Percentiles rank a stretch among this genome's conserved stretches.
Evolutionary conservation across 2,113 vertebrate species (phyloP).

Genomic region (Gambusia holbrooki): DNA sequence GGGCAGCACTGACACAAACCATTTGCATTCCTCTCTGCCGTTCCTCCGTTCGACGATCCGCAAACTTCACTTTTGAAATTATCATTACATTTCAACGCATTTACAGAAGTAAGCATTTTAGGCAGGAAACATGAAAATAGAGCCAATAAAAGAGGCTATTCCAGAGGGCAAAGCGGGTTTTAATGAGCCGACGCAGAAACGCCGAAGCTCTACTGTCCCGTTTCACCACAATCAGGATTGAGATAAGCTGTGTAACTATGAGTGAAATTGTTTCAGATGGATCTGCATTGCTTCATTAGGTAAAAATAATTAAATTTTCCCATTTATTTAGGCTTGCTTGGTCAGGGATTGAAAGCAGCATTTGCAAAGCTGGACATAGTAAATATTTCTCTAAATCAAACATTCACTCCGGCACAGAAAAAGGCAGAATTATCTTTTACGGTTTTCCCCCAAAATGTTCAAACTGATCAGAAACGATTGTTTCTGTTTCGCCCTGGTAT

Average conservation of each 20-base stretch:
- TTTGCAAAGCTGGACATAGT: not conserved
- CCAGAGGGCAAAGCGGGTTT: not conserved
- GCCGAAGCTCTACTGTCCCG: not conserved
- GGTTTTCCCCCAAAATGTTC: no score
- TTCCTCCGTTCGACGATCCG: constrained; percentile 1
- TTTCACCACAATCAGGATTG: not conserved
- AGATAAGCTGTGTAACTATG: not conserved
- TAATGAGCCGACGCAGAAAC: not conserved
- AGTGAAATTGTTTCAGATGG: constrained; percentile 1
- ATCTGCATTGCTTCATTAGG: not conserved
- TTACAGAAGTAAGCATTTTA: not conserved
- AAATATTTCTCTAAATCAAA: not conserved
- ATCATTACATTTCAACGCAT: not conserved
- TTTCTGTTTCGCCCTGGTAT: not conserved
- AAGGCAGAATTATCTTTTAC: not conserved
- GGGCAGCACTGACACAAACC: constrained; percentile 77
- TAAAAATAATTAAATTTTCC: not conserved
- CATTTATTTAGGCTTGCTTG: not conserved
- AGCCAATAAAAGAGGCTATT: no score
- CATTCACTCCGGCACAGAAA: not conserved
- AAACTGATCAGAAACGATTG: not conserved
- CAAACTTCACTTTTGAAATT: constrained; percentile 21
- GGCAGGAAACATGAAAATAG: not conserved
- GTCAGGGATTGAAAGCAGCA: not conserved
- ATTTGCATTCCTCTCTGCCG: constrained; percentile 69